phyloP scores from a whole-genome alignment of 2,888 invertebrate genomes.

The Drosophila glabriapex region DNA sequence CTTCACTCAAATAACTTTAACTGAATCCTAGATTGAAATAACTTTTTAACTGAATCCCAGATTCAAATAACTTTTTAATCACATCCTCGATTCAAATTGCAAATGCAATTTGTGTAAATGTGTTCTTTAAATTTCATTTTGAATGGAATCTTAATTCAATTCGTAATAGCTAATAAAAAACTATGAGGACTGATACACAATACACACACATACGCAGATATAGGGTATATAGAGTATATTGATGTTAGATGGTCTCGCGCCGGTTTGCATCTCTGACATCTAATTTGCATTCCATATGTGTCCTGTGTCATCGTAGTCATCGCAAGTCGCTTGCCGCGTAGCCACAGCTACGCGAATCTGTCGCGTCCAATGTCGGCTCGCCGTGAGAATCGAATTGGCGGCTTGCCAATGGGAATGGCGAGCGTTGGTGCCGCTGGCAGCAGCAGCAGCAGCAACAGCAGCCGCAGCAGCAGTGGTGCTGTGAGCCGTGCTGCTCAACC shows the following conservation, averaged over 20 bases:
- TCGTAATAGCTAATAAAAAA: background rate
- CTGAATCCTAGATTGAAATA: background rate
- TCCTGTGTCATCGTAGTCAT: conserved; percentile 70
- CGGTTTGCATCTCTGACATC: conserved; percentile 70
- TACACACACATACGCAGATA: background rate
- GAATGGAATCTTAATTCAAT: background rate
- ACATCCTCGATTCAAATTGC: background rate
- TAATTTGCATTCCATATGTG: conserved; percentile 68
- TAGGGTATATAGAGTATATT: background rate
- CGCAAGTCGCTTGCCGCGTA: conserved; percentile 55
- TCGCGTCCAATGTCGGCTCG: conserved; percentile 25
- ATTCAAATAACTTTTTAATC: background rate
- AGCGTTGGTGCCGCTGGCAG: conserved; percentile 42
- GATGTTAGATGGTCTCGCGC: conserved; percentile 4
- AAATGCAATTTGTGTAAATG: background rate
- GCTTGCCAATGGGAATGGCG: conserved; percentile 14
- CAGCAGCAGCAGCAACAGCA: conserved; percentile 23
- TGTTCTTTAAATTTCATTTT: background rate
- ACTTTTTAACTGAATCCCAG: background rate
- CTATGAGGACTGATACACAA: background rate
- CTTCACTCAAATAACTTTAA: background rate
- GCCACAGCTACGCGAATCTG: conserved; percentile 17
- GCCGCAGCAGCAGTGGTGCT: conserved; percentile 14
- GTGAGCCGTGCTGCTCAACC: conserved; percentile 28
- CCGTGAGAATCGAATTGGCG: conserved; percentile 38